Conservation (phyloP, 2,888 invertebrate genomes). For the Ophioninae sp. region DNA sequence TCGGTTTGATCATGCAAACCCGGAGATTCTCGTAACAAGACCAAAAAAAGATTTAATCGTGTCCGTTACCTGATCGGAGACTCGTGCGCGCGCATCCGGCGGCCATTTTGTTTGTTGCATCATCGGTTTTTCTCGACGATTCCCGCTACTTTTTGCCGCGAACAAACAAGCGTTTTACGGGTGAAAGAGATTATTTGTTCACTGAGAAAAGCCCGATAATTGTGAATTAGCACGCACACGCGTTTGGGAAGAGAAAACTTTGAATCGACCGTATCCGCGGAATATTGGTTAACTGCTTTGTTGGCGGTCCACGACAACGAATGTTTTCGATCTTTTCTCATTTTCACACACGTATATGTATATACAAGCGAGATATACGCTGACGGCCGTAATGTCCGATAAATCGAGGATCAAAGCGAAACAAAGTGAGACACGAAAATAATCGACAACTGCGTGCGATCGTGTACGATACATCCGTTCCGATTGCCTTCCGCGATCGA, state of each 20-base stretch:
- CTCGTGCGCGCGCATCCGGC: too few relatives aligned
- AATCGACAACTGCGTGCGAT: background rate
- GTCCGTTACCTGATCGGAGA: too few relatives aligned
- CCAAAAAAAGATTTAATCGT: too few relatives aligned
- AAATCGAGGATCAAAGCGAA: slow-evolving; percentile 7
- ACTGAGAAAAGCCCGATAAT: background rate
- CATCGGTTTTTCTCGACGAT: background rate
- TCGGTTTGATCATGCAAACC: too few relatives aligned
- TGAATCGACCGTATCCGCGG: background rate
- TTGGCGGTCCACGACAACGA: background rate
- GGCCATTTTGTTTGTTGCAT: too few relatives aligned
- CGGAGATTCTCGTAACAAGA: too few relatives aligned
- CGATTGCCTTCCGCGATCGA: background rate
- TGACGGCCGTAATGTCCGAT: slow-evolving; percentile 59
- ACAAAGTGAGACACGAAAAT: background rate
- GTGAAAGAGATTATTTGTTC: background rate
- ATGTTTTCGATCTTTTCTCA: background rate
- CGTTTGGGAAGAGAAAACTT: background rate
- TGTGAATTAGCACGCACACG: background rate
- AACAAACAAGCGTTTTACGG: background rate
- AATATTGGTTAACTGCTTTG: background rate
- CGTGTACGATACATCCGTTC: background rate
- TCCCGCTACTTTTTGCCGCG: background rate
- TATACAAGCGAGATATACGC: background rate
- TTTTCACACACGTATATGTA: background rate